Evolutionary conservation across 92 coral and sea anemone genomes (phyloP).

Genomic region (Plumapathes pennacea): DNA sequence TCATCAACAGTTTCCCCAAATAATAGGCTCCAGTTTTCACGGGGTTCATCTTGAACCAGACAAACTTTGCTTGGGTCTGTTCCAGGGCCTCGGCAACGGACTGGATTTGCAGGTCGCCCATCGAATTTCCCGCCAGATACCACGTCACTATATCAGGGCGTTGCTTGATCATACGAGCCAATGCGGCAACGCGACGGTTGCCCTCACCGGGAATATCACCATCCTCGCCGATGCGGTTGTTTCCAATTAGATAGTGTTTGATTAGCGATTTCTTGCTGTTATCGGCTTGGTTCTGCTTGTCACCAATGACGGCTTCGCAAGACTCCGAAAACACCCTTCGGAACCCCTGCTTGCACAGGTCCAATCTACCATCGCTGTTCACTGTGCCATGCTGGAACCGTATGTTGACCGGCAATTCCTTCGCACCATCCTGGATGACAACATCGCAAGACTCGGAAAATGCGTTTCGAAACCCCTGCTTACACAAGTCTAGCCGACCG

Average conservation of each 20-base stretch:
- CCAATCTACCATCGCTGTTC: conserved; percentile 61
- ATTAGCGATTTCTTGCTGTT: conserved; percentile 33
- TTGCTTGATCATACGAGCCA: conserved; percentile 53
- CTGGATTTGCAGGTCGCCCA: conserved; percentile 32
- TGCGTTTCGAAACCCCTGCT: conserved; percentile 61
- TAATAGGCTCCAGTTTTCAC: conserved; percentile 56
- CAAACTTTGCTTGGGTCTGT: conserved; percentile 41
- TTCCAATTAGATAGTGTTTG: conserved; percentile 58
- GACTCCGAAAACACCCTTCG: conserved; percentile 43
- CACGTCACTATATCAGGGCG: conserved; percentile 60
- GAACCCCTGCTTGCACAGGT: conserved; percentile 64
- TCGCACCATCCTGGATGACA: conserved; percentile 50
- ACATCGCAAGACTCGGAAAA: conserved; percentile 58
- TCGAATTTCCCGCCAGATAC: conserved; percentile 59
- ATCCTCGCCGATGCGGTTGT: conserved; percentile 62
- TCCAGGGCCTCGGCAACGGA: conserved; percentile 47
- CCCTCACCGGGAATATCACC: conserved; percentile 55
- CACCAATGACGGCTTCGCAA: conserved; percentile 47
- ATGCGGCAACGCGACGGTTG: conserved; percentile 42
- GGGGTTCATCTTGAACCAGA: conserved; percentile 65
- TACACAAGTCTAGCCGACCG: conserved; percentile 57
- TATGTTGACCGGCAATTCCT: conserved; percentile 38
- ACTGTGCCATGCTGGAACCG: conserved; percentile 55
- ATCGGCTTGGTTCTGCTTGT: conserved; percentile 8
- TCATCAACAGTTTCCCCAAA: conserved; percentile 49